Evolutionary conservation across 2,797 vertebrate genomes (phyloP).

Genomic region (Percopsis omiscomaycus): DNA sequence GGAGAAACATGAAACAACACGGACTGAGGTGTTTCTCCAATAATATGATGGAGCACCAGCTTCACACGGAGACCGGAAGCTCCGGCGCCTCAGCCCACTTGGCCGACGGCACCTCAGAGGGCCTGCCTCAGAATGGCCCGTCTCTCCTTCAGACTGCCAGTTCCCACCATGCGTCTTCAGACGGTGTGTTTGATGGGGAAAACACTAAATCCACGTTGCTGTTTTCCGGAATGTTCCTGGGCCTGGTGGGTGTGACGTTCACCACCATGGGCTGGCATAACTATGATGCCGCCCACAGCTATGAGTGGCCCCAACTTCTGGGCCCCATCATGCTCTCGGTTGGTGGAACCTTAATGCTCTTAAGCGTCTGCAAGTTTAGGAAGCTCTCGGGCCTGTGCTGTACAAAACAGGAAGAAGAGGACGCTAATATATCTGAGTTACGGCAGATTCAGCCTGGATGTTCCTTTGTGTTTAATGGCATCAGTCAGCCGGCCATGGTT

Average conservation of each 20-base stretch:
- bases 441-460: constrained; percentile 63
- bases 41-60: background rate
- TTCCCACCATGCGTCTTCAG: constrained; percentile 61
- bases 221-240: constrained; percentile 82
- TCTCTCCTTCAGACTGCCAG: constrained; percentile 48
- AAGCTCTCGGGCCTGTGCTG: constrained; percentile 74
- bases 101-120: constrained; percentile 45
- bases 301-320: constrained; percentile 82
- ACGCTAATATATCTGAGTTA: background rate
- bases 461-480: constrained; percentile 78
- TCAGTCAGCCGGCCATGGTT: constrained; percentile 80
- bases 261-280: constrained; percentile 82
- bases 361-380: constrained; percentile 81
- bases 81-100: constrained; percentile 2
- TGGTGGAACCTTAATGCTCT: constrained; percentile 80
- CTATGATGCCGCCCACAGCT: constrained; percentile 53
- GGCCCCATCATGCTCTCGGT: constrained; percentile 84
- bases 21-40: constrained; percentile 12
- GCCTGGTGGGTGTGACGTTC: constrained; percentile 80
- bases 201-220: constrained; percentile 79
- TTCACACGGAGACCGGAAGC: constrained; percentile 18
- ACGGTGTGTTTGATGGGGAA: constrained; percentile 72
- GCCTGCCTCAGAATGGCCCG: constrained; percentile 68
- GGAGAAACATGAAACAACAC: constrained; percentile 14
- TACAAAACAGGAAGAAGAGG: constrained; percentile 63